Percentiles rank a stretch among this genome's conserved stretches.
Evolutionary conservation across 2,797 vertebrate genomes (phyloP).

Genomic region (Hirundo rustica): DNA sequence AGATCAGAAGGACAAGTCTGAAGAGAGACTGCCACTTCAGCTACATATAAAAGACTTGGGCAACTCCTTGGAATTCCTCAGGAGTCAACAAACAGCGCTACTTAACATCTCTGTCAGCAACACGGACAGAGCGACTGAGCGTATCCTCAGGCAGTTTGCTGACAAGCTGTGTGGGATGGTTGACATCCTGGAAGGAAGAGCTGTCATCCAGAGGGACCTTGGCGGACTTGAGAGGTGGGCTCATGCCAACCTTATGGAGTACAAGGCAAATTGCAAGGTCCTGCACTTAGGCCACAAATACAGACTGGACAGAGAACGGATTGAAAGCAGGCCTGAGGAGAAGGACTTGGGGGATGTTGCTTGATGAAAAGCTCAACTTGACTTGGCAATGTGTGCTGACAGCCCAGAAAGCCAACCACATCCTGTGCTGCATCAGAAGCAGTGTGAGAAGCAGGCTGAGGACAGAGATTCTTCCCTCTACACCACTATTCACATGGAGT

Average conservation of each 20-base stretch:
- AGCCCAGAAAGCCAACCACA: neutral
- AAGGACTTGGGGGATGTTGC: neutral
- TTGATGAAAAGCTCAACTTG: neutral
- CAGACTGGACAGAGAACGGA: neutral
- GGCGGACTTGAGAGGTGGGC: neutral
- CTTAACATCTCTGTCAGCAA: neutral
- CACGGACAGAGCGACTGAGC: neutral
- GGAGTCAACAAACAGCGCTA: neutral
- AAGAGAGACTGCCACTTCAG: neutral
- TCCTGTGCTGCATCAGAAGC: neutral
- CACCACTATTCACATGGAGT: neutral
- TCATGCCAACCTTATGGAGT: neutral
- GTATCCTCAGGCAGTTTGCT: neutral
- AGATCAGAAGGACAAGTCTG: neutral
- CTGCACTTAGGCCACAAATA: neutral
- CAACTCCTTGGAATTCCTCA: neutral
- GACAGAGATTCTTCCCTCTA: neutral
- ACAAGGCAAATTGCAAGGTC: neutral
- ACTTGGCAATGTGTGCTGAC: neutral
- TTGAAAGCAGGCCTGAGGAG: neutral
- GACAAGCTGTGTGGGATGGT: neutral
- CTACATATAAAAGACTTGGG: neutral
- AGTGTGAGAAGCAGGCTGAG: neutral
- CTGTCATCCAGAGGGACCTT: neutral
- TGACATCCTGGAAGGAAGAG: neutral